These are phyloP conservation scores for Corythornis cristatus DNA, from an alignment of 2,113 vertebrate genomes.

Conservation along the genomic window DNA sequence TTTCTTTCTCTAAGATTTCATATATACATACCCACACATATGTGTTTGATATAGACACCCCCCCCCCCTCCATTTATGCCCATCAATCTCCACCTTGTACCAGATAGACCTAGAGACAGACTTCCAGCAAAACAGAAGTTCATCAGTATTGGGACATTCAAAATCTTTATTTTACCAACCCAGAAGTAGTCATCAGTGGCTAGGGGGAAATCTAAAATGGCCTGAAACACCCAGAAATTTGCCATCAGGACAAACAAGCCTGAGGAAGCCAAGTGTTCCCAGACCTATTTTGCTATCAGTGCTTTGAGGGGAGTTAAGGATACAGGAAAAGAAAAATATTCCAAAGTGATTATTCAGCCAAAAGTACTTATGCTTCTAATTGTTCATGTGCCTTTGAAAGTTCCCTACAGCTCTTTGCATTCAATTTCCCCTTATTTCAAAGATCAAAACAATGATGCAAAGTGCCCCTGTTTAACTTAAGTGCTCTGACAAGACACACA, in stretches of 20 bases:
- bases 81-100: background rate
- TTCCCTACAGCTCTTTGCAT: slow-evolving; percentile 60
- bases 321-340: slow-evolving; percentile 30
- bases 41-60: background rate
- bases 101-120: background rate
- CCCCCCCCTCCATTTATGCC: background rate
- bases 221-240: background rate
- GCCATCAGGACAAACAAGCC: background rate
- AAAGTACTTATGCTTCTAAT: slow-evolving; percentile 51
- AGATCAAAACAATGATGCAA: slow-evolving; percentile 65
- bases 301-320: slow-evolving; percentile 12
- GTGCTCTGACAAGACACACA: slow-evolving; percentile 49
- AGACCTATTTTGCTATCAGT: background rate
- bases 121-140: background rate
- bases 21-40: background rate
- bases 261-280: background rate
- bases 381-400: slow-evolving; percentile 60
- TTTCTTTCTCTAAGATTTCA: background rate
- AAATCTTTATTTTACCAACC: background rate
- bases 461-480: slow-evolving; percentile 64
- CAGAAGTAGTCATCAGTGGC: background rate
- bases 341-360: slow-evolving; percentile 43
- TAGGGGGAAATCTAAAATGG: background rate
- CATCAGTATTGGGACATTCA: background rate
- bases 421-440: slow-evolving; percentile 66